These are phyloP conservation scores for Terrapene triunguis DNA, from an alignment of 2,113 vertebrate genomes.

Conservation along the genomic window DNA sequence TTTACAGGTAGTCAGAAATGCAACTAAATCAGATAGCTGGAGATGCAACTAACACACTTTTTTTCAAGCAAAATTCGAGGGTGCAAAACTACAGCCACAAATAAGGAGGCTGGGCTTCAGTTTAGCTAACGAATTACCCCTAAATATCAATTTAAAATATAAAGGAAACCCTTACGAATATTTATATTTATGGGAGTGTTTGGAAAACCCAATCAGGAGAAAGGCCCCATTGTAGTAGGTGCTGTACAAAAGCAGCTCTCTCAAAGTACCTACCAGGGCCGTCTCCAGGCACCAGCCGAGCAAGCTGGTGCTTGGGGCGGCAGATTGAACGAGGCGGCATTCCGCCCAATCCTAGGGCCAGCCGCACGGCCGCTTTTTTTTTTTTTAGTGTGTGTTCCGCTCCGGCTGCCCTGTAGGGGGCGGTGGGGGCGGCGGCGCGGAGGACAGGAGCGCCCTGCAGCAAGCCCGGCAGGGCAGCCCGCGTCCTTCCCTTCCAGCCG, in stretches of 20 bases:
- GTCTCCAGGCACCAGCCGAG: no score
- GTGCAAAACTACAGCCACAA: not conserved
- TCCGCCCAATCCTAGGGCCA: no score
- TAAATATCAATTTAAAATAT: not conserved
- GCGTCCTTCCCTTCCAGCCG: no score
- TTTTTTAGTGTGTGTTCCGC: no score
- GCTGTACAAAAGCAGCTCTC: not conserved
- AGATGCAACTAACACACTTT: not conserved
- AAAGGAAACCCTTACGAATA: not conserved
- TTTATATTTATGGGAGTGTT: not conserved
- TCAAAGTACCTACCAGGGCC: not conserved
- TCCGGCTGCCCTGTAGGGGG: no score
- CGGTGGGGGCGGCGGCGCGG: no score
- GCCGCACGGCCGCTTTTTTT: no score
- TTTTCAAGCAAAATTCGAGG: fast-evolving
- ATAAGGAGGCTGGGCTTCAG: not conserved
- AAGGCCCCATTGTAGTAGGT: not conserved
- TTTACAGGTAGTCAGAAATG: not conserved
- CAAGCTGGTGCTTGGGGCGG: no score
- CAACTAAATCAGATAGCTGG: not conserved
- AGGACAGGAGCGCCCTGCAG: no score
- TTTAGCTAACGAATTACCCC: not conserved
- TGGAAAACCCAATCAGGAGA: not conserved
- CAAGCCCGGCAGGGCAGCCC: no score
- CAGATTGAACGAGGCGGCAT: no score